These are phyloP conservation scores for Sitobion miscanthi DNA, from an alignment of 1,140 invertebrate species.

Conservation along the genomic window DNA sequence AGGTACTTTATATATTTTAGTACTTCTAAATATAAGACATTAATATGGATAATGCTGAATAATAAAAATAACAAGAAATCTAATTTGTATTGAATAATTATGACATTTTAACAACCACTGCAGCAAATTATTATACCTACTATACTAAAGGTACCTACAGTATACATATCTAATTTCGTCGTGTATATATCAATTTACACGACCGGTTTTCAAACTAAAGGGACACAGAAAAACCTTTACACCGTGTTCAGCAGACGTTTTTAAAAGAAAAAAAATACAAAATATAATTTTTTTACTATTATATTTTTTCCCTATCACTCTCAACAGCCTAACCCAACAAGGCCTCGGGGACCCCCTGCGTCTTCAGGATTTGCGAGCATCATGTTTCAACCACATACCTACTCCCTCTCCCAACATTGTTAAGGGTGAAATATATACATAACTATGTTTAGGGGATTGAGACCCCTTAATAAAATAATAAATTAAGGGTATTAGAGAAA, in stretches of 20 bases:
- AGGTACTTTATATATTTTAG: not conserved
- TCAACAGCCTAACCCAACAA: constrained; percentile 44
- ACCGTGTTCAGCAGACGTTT: not conserved
- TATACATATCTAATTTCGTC: constrained; percentile 36
- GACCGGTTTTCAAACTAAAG: constrained; percentile 51
- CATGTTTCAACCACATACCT: constrained; percentile 38
- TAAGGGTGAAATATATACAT: constrained; percentile 4
- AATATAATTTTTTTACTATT: constrained; percentile 54
- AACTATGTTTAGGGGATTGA: not conserved
- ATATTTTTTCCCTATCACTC: constrained; percentile 39
- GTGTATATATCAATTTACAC: constrained; percentile 51
- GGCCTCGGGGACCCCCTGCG: constrained; percentile 51
- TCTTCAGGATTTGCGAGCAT: constrained; percentile 14
- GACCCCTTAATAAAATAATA: not conserved
- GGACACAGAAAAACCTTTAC: constrained; percentile 11
- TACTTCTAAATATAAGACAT: not conserved
- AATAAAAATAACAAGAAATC: not conserved
- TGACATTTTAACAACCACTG: constrained; percentile 16
- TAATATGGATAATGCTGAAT: not conserved
- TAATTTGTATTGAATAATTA: not conserved
- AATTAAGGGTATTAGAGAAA: not conserved
- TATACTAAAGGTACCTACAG: not conserved
- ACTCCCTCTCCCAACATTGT: not conserved
- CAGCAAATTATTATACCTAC: constrained; percentile 8
- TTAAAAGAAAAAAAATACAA: constrained; percentile 29